Evolutionary conservation across 2,888 invertebrate species (phyloP), one percentile per base, ranked within the genome.

Genomic region (Patella ulyssiponensis): DNA sequence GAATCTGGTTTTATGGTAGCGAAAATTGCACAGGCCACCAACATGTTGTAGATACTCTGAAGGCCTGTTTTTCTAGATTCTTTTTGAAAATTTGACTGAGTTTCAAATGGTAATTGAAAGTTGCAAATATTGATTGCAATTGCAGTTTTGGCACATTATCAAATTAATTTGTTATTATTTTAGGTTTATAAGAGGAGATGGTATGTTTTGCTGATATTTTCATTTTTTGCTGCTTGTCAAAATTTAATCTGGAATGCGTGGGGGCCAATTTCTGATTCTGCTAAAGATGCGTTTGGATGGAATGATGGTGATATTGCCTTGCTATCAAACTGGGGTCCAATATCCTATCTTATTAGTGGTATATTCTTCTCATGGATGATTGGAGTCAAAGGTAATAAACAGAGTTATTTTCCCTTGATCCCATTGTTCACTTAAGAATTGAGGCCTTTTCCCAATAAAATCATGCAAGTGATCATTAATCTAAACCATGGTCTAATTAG

Each of bases 181-280:
- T 20, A 85, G 76, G 80, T 86, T 5, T 87, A 87, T 75, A 84
- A 82, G 74, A 74, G 86, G 52, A 69, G 87, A 69, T 88, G 86
- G 86, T 88, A 86, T 73, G 81, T 88, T 17, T 74, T 88, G 56
- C 11, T 82, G 20, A 80, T 84, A 14, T 88, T 80, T 79, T 82
- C 83, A 3, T 69, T 86, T 3, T 73, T 85, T 53, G 80, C 85
- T 11, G 79, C 85, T 51, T 81, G 81, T 7, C 87, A 88, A 77
- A 85, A 84, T 71, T 80, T 82, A 0, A 80, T 85, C 0, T 88
- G 87, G 87, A 87, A 87, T 75, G 86, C 86, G 2, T 88, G 86
- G 81, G 85, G 85, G 27, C 87, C 87, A 0, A 85, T 88, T 23
- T 81, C 86, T 9, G 83, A 81, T 7, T 83, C 87, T 0, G 82